Percentiles rank a stretch among this genome's conserved stretches.
Conservation (phyloP, 2,888 invertebrate genomes). For the Colostygia pectinataria region DNA sequence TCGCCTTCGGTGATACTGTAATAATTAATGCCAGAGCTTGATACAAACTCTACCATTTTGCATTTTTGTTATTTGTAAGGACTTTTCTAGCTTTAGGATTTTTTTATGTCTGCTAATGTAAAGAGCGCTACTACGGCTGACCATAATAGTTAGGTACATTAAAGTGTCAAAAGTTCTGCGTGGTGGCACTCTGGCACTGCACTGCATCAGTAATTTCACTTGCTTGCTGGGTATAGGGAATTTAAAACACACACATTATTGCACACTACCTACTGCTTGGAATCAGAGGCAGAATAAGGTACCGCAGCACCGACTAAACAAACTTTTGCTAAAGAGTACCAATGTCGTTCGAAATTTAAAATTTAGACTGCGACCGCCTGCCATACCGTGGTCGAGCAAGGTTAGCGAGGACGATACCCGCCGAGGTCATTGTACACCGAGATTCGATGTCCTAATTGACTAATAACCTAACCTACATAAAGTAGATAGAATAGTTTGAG, state of each 20-base stretch:
- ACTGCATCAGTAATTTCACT: no score
- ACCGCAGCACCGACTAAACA: no score
- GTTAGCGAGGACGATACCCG: conserved; percentile 29
- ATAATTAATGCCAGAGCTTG: conserved; percentile 16
- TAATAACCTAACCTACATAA: conserved; percentile 54
- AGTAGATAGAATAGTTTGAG: conserved; percentile 21
- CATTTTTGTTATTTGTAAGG: conserved; percentile 6
- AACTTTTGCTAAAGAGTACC: no score
- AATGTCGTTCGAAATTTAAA: conserved; percentile 28
- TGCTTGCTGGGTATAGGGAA: no score
- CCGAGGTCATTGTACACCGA: conserved; percentile 76
- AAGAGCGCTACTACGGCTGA: no score
- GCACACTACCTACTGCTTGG: no score
- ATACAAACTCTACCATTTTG: background rate
- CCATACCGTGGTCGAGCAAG: conserved; percentile 39
- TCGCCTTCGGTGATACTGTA: conserved; percentile 3
- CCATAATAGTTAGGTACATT: no score
- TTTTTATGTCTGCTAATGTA: no score
- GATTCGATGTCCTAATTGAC: conserved; percentile 76
- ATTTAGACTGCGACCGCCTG: conserved; percentile 48
- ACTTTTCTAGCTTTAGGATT: background rate
- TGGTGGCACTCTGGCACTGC: no score
- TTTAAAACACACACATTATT: no score
- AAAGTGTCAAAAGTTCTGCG: no score
- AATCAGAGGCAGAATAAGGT: no score